Percentiles rank a stretch among this genome's conserved stretches.
Conservation (phyloP, 1,140 invertebrate genomes). For the Drosophila parabipectinata region DNA sequence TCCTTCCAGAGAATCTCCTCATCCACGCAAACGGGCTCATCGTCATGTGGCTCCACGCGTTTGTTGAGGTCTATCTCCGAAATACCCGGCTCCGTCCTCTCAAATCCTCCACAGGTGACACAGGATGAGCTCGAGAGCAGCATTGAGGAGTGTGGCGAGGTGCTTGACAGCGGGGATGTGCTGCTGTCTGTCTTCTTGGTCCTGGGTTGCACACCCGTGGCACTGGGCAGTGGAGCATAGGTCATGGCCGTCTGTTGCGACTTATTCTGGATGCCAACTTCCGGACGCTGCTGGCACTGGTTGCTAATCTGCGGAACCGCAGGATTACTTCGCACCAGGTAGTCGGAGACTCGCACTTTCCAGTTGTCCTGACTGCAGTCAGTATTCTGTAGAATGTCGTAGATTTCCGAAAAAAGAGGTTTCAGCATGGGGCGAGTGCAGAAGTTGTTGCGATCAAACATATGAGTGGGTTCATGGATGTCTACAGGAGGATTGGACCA, state of each 20-base stretch:
- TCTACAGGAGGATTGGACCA: constrained; percentile 24
- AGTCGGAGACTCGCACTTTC: constrained; percentile 67
- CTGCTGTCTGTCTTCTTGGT: constrained; percentile 24
- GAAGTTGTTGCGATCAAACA: constrained; percentile 59
- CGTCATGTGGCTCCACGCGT: constrained; percentile 46
- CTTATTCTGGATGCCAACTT: constrained; percentile 47
- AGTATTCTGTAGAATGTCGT: constrained; percentile 62
- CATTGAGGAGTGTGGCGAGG: constrained; percentile 55
- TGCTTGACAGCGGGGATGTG: constrained; percentile 33
- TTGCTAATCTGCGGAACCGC: constrained; percentile 60
- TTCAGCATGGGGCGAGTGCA: constrained; percentile 57
- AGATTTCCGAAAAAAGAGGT: constrained; percentile 63
- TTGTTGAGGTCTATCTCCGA: constrained; percentile 58
- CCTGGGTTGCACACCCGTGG: constrained; percentile 25
- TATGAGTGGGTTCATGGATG: constrained; percentile 67
- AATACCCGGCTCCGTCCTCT: constrained; percentile 38
- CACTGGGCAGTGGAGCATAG: constrained; percentile 34
- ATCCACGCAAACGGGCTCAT: constrained; percentile 54
- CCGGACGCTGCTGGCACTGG: constrained; percentile 48
- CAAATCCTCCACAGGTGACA: constrained; percentile 71
- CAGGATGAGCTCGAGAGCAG: constrained; percentile 68
- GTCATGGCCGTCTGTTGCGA: constrained; percentile 57
- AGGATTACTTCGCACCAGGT: constrained; percentile 58
- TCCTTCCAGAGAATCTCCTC: constrained; percentile 73
- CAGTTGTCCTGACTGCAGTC: constrained; percentile 70